These are phyloP conservation scores for Lamellibrachia satsuma DNA, from an alignment of 2,888 invertebrate genomes.

Conservation along the genomic window DNA sequence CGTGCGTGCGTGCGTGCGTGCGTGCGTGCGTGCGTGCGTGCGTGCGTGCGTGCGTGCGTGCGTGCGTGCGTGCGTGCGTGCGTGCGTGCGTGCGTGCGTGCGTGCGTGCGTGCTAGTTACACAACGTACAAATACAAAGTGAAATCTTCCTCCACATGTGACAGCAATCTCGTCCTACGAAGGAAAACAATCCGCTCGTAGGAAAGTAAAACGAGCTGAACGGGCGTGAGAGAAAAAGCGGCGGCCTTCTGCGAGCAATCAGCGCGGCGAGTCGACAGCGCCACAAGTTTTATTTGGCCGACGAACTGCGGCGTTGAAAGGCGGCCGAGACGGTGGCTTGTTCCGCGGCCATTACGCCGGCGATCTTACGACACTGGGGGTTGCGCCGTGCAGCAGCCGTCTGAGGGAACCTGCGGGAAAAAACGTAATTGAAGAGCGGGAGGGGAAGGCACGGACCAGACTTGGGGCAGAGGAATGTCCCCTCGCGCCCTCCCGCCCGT, in stretches of 20 bases:
- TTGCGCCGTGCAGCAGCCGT: background rate
- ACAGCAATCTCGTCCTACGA: background rate
- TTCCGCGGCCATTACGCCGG: background rate
- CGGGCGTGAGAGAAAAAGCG: constrained; percentile 13
- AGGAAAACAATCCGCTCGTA: background rate
- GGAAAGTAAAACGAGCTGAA: background rate
- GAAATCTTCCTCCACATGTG: background rate
- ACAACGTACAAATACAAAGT: background rate
- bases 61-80: background rate
- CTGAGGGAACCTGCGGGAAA: background rate
- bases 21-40: background rate
- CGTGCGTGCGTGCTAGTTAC: background rate
- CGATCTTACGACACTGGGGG: background rate
- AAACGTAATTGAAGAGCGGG: background rate
- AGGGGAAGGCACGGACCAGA: background rate
- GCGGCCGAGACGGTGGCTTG: background rate
- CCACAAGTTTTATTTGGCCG: background rate
- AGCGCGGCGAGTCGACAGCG: background rate
- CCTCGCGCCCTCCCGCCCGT: background rate
- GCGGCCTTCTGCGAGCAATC: background rate
- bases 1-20: too few relatives aligned
- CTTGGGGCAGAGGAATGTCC: background rate
- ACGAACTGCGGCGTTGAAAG: constrained; percentile 1
- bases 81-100: background rate
- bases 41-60: background rate